Conservation (phyloP, 2,888 invertebrate species). For the Gonocerus acuteangulatus region DNA sequence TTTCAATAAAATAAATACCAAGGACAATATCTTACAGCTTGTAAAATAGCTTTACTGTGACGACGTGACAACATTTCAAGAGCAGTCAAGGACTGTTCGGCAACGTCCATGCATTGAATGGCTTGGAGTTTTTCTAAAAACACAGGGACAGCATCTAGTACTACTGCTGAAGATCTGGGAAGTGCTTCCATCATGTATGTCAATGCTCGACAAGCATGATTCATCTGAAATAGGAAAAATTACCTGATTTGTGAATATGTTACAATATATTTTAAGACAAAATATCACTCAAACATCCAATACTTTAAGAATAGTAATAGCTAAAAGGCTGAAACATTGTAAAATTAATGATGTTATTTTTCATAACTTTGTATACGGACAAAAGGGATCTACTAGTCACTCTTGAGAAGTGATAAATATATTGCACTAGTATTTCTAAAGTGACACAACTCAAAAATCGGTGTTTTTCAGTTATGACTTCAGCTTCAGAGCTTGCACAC, state of each 20-base stretch:
- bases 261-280: constrained; percentile 8
- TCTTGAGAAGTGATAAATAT: too few species aligned
- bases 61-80: constrained; percentile 92
- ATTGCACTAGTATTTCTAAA: too few species aligned
- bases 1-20: neutral
- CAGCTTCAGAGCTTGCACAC: too few species aligned
- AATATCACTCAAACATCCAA: too few species aligned
- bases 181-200: constrained; percentile 99
- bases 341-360: too few species aligned
- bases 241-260: too few species aligned
- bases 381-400: too few species aligned
- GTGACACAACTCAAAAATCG: too few species aligned
- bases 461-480: too few species aligned
- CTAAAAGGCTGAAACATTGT: too few species aligned
- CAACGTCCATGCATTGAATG: constrained; percentile 99
- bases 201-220: constrained; percentile 94
- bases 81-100: constrained; percentile 95
- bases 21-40: constrained; percentile 58
- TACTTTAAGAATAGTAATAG: too few species aligned
- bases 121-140: constrained; percentile 94
- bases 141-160: constrained; percentile 93
- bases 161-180: constrained; percentile 90
- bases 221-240: constrained; percentile 62
- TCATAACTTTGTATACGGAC: too few species aligned
- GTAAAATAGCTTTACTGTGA: constrained; percentile 92